Evolutionary conservation across 2,113 vertebrate genomes (phyloP), one percentile per base, ranked within the genome.

Genomic region (Nibea albiflora): DNA sequence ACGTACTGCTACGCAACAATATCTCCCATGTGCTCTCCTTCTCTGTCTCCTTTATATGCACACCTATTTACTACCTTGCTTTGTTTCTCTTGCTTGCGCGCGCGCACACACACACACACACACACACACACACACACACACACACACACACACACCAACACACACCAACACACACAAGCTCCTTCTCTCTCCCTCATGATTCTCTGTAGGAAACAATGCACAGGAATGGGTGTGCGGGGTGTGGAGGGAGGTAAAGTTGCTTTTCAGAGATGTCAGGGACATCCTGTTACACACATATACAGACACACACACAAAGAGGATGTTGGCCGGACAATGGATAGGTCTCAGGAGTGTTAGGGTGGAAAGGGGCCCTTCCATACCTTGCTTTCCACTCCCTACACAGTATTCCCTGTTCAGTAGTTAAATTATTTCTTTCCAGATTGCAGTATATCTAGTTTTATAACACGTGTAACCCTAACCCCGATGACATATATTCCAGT

Each of bases 271-370:
- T 92, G 91, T 92, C 85, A 81, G 84, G 69, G 76, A 93, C 89
- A 91, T 92, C 91, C 91, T 93, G 87, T 90, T 82, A 72, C 82
- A 50, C 76, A 66, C 73, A 70, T 68, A 76, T 69, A 68, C 77
- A 49, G 26, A 60, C 60, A 66, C 31, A 61, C 44, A 90, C 81
- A 89, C 80, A 90, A 76, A 88, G 81, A 91, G 91, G 89, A 93
- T 92, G 91, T 91, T 71, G 83, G 79, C 88, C 62, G 76, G 84
- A 93, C 92, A 93, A 93, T 92, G 89, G 89, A 87, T 87, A 78
- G 82, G 85, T 91, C 90, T 89, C 88, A 65, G 60, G 90, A 86
- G 91, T 88, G 79, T 86, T 83, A 78, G 72, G 78, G 86, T 83
- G 90, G 88, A 92, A 92, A 76, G 80, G 81, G 90, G 84, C 90